These are phyloP conservation scores for Clusia tigrina DNA, from an alignment of 2,888 invertebrate genomes.

Conservation along the genomic window DNA sequence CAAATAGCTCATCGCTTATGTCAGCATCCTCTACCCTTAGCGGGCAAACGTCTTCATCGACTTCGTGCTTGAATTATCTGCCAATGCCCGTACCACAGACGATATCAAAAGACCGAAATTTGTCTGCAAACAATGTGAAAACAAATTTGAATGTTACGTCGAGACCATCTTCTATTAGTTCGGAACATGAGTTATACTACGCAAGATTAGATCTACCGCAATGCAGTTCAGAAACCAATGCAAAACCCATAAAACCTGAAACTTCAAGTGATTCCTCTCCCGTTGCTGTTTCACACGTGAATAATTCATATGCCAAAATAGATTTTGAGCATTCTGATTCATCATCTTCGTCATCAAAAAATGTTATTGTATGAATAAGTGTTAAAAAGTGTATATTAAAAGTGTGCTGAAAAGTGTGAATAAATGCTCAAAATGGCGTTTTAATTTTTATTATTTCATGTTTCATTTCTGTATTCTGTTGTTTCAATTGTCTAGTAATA, in stretches of 20 bases:
- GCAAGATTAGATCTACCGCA: conserved; percentile 71
- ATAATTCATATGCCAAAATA: conserved; percentile 78
- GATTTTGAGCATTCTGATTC: conserved; percentile 70
- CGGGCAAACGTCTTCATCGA: conserved; percentile 9
- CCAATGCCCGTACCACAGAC: conserved; percentile 26
- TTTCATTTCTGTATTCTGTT: too few relatives aligned
- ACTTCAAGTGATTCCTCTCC: conserved; percentile 48
- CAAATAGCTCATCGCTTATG: conserved; percentile 8
- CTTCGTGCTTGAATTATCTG: conserved; percentile 37
- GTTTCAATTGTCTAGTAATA: too few relatives aligned
- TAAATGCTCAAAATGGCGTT: too few relatives aligned
- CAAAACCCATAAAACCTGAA: conserved; percentile 36
- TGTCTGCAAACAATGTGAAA: conserved; percentile 23
- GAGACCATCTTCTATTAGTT: conserved; percentile 55
- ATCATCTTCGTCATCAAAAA: conserved; percentile 50
- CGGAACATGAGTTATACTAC: conserved; percentile 70
- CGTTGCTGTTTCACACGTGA: conserved; percentile 52
- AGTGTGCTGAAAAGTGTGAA: too few relatives aligned
- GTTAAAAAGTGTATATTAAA: too few relatives aligned
- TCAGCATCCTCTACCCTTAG: conserved; percentile 35
- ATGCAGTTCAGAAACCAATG: conserved; percentile 42
- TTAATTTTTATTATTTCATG: too few relatives aligned
- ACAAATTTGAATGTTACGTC: conserved; percentile 42
- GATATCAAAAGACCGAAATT: conserved; percentile 15
- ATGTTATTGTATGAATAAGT: too few relatives aligned